Base-by-base conservation (phyloP, 2,888 invertebrate genomes). In the Hyposoter dolosus region DNA sequence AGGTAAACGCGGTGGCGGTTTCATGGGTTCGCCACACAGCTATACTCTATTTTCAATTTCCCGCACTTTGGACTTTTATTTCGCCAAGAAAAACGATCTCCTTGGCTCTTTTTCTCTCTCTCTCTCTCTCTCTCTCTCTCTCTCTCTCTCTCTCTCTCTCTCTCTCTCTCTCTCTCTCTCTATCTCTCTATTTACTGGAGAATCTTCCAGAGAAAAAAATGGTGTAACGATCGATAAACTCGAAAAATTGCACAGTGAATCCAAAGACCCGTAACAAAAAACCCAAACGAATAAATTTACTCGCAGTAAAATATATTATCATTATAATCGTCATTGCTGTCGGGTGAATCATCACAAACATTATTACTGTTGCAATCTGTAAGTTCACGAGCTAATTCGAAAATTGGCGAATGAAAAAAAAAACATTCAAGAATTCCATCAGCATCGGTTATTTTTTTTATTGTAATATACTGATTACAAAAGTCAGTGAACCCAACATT, bases 1-100 rank as follows among this genome's bases (percentile, higher is more conserved):
- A 9, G n/a, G 66, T 0, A 66, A 66, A 40, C 66, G 10, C 66
- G 10, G 2, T n/a, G 66, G 35, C 19, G 17, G 66, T 66, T 66
- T 32, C 66, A 40, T 66, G 32, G 66, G 35, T 40, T 66, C 15
- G 40, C n/a, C 35, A 40, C 66, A 9, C n/a, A 40, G 35, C 66
- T 23, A 23, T 66, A 35, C 40, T 19, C 66, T n/a, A 19, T 66
- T 40, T 40, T 40, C 17, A 40, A 66, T 40, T 19, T 35, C n/a
- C 35, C 17, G n/a, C n/a, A 66, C 35, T 66, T 66, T 40, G 66
- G 6, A 66, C 40, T 66, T 66, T 35, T 40, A n/a, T 66, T 63
- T 35, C 32, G n/a, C n/a, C 5, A 19, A 66, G 19, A 63, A 66
- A 66, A 40, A 66, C 40, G 40, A n/a, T 40, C n/a, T n/a, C 9